These are phyloP conservation scores for Gnatocerus cornutus DNA, from an alignment of 2,888 invertebrate species.

Conservation along the genomic window DNA sequence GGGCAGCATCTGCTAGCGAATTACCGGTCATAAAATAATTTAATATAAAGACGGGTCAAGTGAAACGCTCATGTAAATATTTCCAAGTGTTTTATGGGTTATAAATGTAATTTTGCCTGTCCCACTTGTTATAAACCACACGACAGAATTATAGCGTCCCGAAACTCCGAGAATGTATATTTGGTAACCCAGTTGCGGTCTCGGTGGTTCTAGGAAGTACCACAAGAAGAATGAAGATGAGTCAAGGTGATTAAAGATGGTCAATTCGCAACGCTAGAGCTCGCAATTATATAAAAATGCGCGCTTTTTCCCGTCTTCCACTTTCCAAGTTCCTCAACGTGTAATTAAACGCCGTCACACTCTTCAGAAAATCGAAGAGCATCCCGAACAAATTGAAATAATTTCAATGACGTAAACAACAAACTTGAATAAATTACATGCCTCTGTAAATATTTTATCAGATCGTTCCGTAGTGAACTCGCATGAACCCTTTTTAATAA, in stretches of 20 bases:
- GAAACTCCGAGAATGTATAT: background rate
- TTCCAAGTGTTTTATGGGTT: conserved; percentile 4
- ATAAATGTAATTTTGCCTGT: conserved; percentile 24
- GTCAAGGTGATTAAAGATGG: too few relatives aligned
- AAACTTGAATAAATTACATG: conserved; percentile 45
- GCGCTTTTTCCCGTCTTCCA: background rate
- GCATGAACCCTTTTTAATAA: conserved; percentile 41
- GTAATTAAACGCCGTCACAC: background rate
- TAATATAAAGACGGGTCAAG: conserved; percentile 3
- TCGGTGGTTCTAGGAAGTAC: background rate
- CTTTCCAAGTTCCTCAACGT: conserved; percentile 1
- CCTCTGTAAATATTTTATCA: conserved; percentile 46
- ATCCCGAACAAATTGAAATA: conserved; percentile 33
- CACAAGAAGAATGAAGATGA: background rate
- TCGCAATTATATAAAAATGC: too few relatives aligned
- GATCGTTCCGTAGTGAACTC: conserved; percentile 41
- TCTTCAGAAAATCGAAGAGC: conserved; percentile 18
- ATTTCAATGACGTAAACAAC: conserved; percentile 36
- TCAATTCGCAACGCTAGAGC: background rate
- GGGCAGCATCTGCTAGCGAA: background rate
- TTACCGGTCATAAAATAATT: conserved; percentile 1
- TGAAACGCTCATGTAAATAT: conserved; percentile 7
- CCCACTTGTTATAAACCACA: conserved; percentile 3
- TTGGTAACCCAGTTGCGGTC: background rate
- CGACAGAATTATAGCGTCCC: too few relatives aligned